Evolutionary conservation across 2,797 vertebrate species (phyloP), one percentile per base, ranked within the genome.

Genomic region (Sebastes cheni): DNA sequence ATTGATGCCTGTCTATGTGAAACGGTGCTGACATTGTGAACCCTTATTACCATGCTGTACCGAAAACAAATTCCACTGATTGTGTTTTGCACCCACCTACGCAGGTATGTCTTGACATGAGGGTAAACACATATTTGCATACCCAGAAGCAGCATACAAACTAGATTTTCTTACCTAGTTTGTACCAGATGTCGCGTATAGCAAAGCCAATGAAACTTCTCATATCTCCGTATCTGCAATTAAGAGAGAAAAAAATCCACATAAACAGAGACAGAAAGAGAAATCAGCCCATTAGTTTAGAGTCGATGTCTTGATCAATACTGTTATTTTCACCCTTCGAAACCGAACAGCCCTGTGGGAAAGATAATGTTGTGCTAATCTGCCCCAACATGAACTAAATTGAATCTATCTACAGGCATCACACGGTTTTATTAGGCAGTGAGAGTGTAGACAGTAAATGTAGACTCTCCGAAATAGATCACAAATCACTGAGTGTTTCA

Each of bases 151-250:
- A 29, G 10, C 23, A n/a, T 1, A 61, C 5, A 39, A 52, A 67
- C 2, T 9, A 7, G 0, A 67, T 50, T 59, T 71, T 86, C 96
- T 95, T 93, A 99, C 98, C 98, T 20, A 99, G 96, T 92, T 98
- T 97, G 95, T 98, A 99, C 98, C 98, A 99, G 94, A 99, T 99
- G 87, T 99, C 98, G n/a, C 98, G 97, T 82, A 99, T 98, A 30
- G 97, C 96, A 88, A 99, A 99, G 64, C 98, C 98, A 86, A 99
- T 98, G 82, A 97, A 95, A 72, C 96, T 91, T 77, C 98, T 96
- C 98, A 99, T 99, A 77, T 99, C 98, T 76, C 97, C 97, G 3
- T 99, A 99, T 83, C 98, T 99, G 76, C 66, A 81, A 89, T 39
- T 68, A 67, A 76, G n/a, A 72, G 13, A 34, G 20, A 1, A 29